Base-by-base conservation (phyloP, 2,888 invertebrate genomes). In the Drosophila kuntzei region DNA sequence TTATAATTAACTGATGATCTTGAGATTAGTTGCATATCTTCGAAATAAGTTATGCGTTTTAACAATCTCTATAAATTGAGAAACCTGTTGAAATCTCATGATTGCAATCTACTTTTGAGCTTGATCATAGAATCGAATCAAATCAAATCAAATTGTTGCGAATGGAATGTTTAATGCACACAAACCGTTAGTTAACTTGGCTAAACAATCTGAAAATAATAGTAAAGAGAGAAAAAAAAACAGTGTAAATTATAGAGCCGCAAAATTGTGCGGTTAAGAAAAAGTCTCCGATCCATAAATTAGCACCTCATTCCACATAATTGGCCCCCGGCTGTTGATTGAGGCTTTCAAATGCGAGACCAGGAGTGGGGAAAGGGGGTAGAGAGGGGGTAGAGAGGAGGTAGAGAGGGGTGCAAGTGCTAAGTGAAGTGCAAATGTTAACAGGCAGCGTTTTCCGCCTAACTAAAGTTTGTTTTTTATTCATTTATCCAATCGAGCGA, bases 401-500 rank as follows among this genome's bases (percentile, higher is more conserved):
- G 14, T 2, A 2, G 12, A 0, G 27, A 0, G n/a, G 3, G n/a
- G 46, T 18, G 46, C 14, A 22, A 66, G 77, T 80, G 85, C 71
- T 89, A 86, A 86, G 86, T 87, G 88, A 83, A 82, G 86, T 87
- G 89, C 89, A 89, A 86, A 89, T 85, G 80, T 81, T 89, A 87
- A 80, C 74, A 65, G 73, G 27, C 75, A 43, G 74, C 73, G 59
- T 67, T 75, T 69, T 76, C 67, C 66, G 63, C 41, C 62, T 58
- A 75, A 53, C 72, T 69, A 61, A 64, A 64, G 72, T 76, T 77
- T 71, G 59, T 76, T 83, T 80, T 78, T 79, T 82, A 85, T 87
- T 74, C 88, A 85, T 77, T 82, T 85, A 89, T 85, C 77, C 85
- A 85, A 84, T 87, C 84, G 71, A 76, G 85, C 85, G 76, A 62